These are phyloP conservation scores for Nomada goodeniana DNA, from an alignment of 2,888 invertebrate species.

Conservation along the genomic window DNA sequence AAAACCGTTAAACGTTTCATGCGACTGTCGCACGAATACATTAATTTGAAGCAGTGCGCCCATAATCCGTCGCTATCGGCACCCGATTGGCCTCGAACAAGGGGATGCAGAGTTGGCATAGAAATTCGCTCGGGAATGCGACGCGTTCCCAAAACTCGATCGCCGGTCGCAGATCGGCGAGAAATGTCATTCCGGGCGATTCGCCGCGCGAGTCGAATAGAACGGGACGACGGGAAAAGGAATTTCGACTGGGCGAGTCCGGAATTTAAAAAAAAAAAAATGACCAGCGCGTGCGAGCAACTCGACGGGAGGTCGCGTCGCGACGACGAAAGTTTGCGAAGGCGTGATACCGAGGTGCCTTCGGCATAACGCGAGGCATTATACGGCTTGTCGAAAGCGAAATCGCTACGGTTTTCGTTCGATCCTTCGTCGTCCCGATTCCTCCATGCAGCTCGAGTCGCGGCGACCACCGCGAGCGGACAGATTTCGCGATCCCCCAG, in stretches of 20 bases:
- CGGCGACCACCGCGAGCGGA: neutral
- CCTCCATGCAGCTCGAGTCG: neutral
- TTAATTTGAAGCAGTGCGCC: slow-evolving; percentile 66
- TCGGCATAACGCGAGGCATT: slow-evolving; percentile 46
- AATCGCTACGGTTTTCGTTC: slow-evolving; percentile 47
- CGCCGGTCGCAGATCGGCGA: slow-evolving; percentile 40
- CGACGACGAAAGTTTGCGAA: slow-evolving; percentile 63
- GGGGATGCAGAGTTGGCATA: neutral
- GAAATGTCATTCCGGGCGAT: slow-evolving; percentile 29
- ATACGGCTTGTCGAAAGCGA: slow-evolving; percentile 68
- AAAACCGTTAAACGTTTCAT: slow-evolving; percentile 83
- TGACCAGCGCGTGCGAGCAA: neutral
- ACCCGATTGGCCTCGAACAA: slow-evolving; percentile 11
- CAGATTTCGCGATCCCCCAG: neutral
- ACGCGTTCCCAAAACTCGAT: neutral
- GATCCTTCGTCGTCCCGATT: slow-evolving; percentile 12
- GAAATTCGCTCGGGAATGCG: neutral
- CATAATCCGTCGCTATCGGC: slow-evolving; percentile 24
- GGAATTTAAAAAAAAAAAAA: slow-evolving; percentile 1
- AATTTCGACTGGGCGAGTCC: slow-evolving; percentile 23
- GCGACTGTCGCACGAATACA: slow-evolving; percentile 69
- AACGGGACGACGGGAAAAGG: neutral
- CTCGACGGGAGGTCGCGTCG: slow-evolving; percentile 26
- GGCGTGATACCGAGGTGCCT: slow-evolving; percentile 54
- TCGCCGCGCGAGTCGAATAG: neutral